Percentiles rank a stretch among this genome's conserved stretches.
Conservation (phyloP, 2,888 invertebrate genomes). For the Temnothorax rugatulus region DNA sequence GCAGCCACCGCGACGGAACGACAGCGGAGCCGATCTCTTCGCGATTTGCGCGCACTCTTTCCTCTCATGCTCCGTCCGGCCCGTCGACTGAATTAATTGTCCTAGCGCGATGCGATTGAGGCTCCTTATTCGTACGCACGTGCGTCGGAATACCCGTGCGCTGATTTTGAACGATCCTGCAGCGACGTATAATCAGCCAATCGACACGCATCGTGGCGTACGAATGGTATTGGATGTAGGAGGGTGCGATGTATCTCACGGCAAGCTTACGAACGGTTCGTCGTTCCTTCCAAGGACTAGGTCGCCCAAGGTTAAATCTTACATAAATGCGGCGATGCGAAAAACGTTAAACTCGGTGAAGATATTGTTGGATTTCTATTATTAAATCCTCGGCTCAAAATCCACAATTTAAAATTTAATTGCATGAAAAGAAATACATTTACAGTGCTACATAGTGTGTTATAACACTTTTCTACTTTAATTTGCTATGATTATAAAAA, state of each 20-base stretch:
- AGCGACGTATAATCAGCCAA: conserved; percentile 54
- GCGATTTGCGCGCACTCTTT: conserved; percentile 15
- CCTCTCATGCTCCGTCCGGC: conserved; percentile 51
- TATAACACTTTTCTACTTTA: not conserved
- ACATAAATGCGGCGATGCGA: not conserved
- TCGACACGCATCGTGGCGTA: conserved; percentile 58
- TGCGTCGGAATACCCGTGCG: not conserved
- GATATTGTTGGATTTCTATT: not conserved
- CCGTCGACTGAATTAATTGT: conserved; percentile 64
- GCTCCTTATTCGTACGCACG: conserved; percentile 20
- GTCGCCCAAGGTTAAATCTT: conserved; percentile 10
- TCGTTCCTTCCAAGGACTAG: conserved; percentile 12
- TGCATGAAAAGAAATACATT: not conserved
- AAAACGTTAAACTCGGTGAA: not conserved
- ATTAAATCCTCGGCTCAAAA: not conserved
- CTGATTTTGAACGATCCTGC: conserved; percentile 19
- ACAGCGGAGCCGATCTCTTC: conserved; percentile 53
- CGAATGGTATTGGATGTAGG: conserved; percentile 41
- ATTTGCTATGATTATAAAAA: not conserved
- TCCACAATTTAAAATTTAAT: not conserved
- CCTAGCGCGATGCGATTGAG: conserved; percentile 59
- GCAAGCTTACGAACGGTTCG: not conserved
- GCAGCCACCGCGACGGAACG: conserved; percentile 66
- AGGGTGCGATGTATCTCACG: conserved; percentile 22
- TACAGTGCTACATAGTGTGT: not conserved